Percentiles rank a stretch among this genome's conserved stretches.
phyloP scores from a whole-genome alignment of 2,797 vertebrate species.

The Myotis vivesi region DNA sequence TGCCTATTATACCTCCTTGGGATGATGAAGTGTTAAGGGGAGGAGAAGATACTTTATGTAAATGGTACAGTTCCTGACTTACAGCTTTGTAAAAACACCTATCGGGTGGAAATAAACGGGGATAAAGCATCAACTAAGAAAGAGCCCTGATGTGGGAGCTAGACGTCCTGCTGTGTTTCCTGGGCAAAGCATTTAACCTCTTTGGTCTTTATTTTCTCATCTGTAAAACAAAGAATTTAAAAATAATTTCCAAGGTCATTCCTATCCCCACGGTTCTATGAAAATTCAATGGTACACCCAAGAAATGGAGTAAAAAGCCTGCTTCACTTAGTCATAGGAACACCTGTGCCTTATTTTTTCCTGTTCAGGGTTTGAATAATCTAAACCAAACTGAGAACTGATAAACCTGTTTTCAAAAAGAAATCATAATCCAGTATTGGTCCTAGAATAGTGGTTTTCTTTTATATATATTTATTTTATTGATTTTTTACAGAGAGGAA shows the following conservation, averaged over 20 bases:
- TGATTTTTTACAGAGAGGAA: too few relatives aligned
- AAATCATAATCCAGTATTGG: not conserved
- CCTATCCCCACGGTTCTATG: not conserved
- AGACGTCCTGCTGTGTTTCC: not conserved
- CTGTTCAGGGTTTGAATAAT: not conserved
- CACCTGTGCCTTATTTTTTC: not conserved
- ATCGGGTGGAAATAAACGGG: not conserved
- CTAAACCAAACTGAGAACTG: not conserved
- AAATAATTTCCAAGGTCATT: slow-evolving; percentile 5
- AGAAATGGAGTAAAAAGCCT: not conserved
- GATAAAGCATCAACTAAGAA: not conserved
- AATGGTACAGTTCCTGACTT: not conserved
- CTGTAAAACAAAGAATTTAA: not conserved
- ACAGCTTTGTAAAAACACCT: not conserved
- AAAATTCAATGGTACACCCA: not conserved
- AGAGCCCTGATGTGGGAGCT: not conserved
- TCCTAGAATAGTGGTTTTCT: not conserved
- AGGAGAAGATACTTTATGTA: not conserved
- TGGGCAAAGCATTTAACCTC: not conserved
- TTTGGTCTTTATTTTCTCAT: slow-evolving; percentile 5
- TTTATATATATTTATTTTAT: too few relatives aligned
- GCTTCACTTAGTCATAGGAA: not conserved
- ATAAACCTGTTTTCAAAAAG: not conserved
- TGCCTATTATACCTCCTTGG: not conserved
- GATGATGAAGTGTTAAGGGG: not conserved